Evolutionary conservation across 2,888 invertebrate species (phyloP).

Genomic region (Heliconius ethilla): DNA sequence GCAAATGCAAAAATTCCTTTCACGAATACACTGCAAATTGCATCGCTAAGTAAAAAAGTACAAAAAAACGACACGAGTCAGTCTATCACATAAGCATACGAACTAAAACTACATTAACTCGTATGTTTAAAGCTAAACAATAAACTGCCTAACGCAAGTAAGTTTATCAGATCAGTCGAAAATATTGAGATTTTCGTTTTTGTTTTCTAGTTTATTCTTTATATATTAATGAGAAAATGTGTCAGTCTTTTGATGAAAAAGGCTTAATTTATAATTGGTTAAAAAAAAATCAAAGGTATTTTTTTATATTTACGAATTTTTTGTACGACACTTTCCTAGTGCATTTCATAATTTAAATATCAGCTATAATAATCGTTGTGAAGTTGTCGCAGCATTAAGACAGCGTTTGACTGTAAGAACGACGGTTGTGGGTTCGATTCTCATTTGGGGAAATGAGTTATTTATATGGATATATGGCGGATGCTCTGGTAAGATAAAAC

Average conservation of each 20-base stretch:
- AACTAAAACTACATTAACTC: constrained; percentile 37
- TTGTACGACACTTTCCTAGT: no score
- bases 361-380: no score
- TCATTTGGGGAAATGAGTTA: no score
- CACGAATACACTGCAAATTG: constrained; percentile 47
- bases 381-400: no score
- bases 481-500: no score
- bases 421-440: no score
- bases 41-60: constrained; percentile 48
- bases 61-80: constrained; percentile 51
- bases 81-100: constrained; percentile 51
- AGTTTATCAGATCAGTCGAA: constrained; percentile 11
- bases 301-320: no score
- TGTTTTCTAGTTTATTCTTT: background rate
- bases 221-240: constrained; percentile 2
- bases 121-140: constrained; percentile 36
- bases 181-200: background rate
- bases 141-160: constrained; percentile 20
- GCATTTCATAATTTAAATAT: no score
- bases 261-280: background rate
- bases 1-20: constrained; percentile 50
- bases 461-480: no score
- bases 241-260: constrained; percentile 3
- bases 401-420: no score
- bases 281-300: no score